Evolutionary conservation across 1,140 invertebrate species (phyloP), one percentile per base, ranked within the genome.

Genomic region (Euura lappo): DNA sequence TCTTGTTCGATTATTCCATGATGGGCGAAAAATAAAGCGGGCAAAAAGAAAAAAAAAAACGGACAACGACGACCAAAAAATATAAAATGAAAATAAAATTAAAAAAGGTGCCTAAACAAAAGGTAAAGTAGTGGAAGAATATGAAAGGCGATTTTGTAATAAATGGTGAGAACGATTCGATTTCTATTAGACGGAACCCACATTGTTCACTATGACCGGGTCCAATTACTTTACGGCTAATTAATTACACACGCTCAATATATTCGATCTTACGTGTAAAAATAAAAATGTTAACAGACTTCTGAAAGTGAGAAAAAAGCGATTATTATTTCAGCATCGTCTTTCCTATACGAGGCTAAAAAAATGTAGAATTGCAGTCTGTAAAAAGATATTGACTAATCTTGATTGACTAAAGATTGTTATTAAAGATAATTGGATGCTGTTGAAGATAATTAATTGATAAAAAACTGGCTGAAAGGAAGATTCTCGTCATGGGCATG

Each of bases 1-100:
- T 87, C 86, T 87, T 87, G 83, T 87, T 87, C 86, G 86, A 87
- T 87, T 87, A 87, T 87, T 87, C 80, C 84, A 78, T 84, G 86
- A 87, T 86, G 86, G 83, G 79, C 79, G 81, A 82, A 85, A 84
- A 60, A 60, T 60, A 60, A 5, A 6, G 13, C 13, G 51, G 6
- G 5, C 3, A n/a, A 60, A 6, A 6, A 1, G 5, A 51, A 51
- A 51, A 51, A 51, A 6, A 51, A 51, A 28, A 28, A n/a, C n/a
- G 1, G 5, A 60, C 3, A 60, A 60, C 51, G 3, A 11, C 10
- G 51, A 6, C 3, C 13, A 60, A 6, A 60, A 60, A n/a, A 60
- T 28, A 28, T 28, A 28, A 28, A 28, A 28, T 28, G 28, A 28
- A 28, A 28, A 28, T 28, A 28, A 28, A 28, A 28, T 28, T 28